Evolutionary conservation across 2,888 invertebrate genomes (phyloP).

Genomic region (Dione vanillae): DNA sequence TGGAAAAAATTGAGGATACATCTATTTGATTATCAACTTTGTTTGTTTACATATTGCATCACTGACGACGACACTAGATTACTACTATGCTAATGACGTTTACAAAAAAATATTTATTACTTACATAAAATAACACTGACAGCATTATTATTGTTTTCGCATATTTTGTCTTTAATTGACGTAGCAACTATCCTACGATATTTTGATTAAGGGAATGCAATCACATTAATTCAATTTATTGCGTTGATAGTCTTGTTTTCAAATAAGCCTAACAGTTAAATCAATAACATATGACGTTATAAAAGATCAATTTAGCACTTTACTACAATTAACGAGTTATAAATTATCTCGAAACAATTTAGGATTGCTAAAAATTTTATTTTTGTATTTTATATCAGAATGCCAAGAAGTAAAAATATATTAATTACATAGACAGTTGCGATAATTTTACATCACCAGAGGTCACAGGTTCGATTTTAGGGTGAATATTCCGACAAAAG

Average conservation of each 20-base stretch:
- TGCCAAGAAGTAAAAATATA: not conserved
- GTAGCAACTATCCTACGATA: conserved; percentile 40
- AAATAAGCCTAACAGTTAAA: conserved; percentile 34
- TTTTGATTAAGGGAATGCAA: conserved; percentile 40
- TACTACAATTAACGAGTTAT: not conserved
- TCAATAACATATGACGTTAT: conserved; percentile 25
- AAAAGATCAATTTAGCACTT: conserved; percentile 7
- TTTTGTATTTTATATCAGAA: not conserved
- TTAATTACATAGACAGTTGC: not conserved
- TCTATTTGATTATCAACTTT: not conserved
- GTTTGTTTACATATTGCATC: not conserved
- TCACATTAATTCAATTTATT: conserved; percentile 36
- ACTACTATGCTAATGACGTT: conserved; percentile 9
- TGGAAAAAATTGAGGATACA: not conserved
- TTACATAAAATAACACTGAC: not conserved
- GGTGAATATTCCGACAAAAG: not conserved
- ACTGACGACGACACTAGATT: not conserved
- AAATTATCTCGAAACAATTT: not conserved
- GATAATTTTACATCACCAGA: not conserved
- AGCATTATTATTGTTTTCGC: conserved; percentile 25
- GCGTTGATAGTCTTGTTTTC: conserved; percentile 41
- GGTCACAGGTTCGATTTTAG: not conserved
- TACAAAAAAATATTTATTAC: conserved; percentile 11
- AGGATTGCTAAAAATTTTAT: too few species aligned
- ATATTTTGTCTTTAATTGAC: conserved; percentile 34